phyloP scores from a whole-genome alignment of 2,888 invertebrate genomes.

The Euzetes globulus region DNA sequence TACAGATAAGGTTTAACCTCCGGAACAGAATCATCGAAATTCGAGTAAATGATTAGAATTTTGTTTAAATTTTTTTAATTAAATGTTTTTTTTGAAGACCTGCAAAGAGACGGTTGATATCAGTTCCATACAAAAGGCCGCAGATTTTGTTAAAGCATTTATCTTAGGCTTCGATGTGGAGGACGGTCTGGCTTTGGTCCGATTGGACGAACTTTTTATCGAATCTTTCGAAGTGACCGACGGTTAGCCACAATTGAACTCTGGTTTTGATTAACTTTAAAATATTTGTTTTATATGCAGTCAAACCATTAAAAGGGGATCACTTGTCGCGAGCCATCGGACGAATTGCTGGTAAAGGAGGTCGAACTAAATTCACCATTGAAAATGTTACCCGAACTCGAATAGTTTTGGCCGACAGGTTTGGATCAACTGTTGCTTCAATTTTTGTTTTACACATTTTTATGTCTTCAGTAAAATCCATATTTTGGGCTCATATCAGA shows the following conservation, averaged over 20 bases:
- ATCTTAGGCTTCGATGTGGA: slow-evolving; percentile 93
- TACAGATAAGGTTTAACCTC: slow-evolving; percentile 89
- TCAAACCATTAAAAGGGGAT: slow-evolving; percentile 88
- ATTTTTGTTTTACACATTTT: background rate
- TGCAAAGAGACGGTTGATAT: slow-evolving; percentile 68
- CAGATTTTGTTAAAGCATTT: slow-evolving; percentile 96
- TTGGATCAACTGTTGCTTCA: slow-evolving; percentile 21
- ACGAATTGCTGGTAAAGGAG: slow-evolving; percentile 94
- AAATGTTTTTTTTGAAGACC: slow-evolving; percentile 45
- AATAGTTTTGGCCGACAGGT: slow-evolving; percentile 84
- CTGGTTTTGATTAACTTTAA: slow-evolving; percentile 19
- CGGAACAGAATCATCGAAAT: slow-evolving; percentile 85
- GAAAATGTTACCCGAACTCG: slow-evolving; percentile 98
- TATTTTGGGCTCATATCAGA: slow-evolving; percentile 92
- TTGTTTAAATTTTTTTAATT: background rate
- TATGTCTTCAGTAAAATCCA: slow-evolving; percentile 67
- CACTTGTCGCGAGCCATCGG: slow-evolving; percentile 93
- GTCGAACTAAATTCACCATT: slow-evolving; percentile 93
- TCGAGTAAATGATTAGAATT: slow-evolving; percentile 49
- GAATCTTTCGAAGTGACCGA: slow-evolving; percentile 96
- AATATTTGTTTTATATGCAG: slow-evolving; percentile 48
- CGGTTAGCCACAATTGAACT: slow-evolving; percentile 45
- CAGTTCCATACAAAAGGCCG: slow-evolving; percentile 87
- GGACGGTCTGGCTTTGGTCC: slow-evolving; percentile 84
- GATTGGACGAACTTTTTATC: slow-evolving; percentile 91